Conservation (phyloP, 2,113 vertebrate genomes). For the Aegithalos caudatus region DNA sequence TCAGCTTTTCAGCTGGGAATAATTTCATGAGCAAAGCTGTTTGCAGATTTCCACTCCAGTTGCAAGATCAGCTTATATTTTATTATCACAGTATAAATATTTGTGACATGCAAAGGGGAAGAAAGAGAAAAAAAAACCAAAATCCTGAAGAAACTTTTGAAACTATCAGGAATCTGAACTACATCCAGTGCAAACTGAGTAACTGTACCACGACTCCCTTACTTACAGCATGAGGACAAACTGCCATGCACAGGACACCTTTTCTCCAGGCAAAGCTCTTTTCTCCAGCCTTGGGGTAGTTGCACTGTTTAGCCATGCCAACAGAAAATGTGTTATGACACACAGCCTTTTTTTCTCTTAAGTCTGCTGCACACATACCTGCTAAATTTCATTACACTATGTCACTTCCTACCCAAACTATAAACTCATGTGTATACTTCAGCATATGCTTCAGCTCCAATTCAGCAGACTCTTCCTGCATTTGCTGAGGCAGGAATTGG, state of each 20-base stretch:
- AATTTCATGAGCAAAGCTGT: not conserved
- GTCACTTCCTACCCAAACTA: not conserved
- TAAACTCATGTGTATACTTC: not conserved
- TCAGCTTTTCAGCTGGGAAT: not conserved
- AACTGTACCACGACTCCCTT: fast-evolving
- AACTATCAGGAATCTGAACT: not conserved
- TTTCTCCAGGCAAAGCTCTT: not conserved
- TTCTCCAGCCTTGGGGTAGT: not conserved
- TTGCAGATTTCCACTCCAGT: not conserved
- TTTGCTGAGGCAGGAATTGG: not conserved
- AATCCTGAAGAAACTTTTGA: not conserved
- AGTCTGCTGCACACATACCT: not conserved
- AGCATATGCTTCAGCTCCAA: not conserved
- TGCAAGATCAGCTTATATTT: not conserved
- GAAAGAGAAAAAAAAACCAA: not conserved
- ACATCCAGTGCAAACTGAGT: not conserved
- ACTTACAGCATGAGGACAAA: not conserved
- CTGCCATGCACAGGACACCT: not conserved
- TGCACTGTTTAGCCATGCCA: not conserved
- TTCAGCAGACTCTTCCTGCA: not conserved
- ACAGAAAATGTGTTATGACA: not conserved
- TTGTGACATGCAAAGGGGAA: not conserved
- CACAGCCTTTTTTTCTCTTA: not conserved
- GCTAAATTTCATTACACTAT: not conserved
- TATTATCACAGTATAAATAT: not conserved